Percentiles rank a stretch among this genome's conserved stretches.
These are phyloP conservation scores for Lacanobia wlatinum DNA, from an alignment of 2,888 invertebrate genomes.

Conservation along the genomic window DNA sequence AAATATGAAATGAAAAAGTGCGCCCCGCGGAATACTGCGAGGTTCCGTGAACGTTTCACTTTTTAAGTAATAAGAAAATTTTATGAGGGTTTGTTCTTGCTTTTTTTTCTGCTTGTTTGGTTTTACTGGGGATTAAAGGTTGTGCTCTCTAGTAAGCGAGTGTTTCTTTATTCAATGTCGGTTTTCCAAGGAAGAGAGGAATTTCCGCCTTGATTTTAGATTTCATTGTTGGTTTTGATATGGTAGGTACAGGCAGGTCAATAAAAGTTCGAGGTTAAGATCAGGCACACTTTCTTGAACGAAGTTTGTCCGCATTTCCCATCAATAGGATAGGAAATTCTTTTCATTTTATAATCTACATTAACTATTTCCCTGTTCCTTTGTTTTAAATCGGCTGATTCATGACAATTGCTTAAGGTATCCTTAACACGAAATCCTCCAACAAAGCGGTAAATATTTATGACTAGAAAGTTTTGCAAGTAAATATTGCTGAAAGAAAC, in stretches of 20 bases:
- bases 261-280: background rate
- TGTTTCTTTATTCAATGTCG: background rate
- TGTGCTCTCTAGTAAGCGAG: background rate
- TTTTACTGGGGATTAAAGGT: conserved; percentile 11
- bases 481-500: background rate
- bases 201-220: background rate
- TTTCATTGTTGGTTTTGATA: background rate
- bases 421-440: background rate
- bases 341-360: too few relatives aligned
- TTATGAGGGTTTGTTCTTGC: conserved; percentile 33
- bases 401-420: background rate
- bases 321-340: too few relatives aligned
- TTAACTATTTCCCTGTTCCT: background rate
- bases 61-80: conserved; percentile 55
- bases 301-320: too few relatives aligned
- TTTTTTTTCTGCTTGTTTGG: conserved; percentile 26
- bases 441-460: background rate
- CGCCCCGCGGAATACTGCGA: conserved; percentile 54
- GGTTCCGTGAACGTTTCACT: conserved; percentile 68
- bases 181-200: background rate
- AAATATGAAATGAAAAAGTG: conserved; percentile 86
- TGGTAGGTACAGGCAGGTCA: too few relatives aligned
- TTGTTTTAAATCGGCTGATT: background rate
- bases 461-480: background rate
- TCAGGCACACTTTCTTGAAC: background rate